These are phyloP conservation scores for Athetis lepigone DNA, from an alignment of 2,888 invertebrate genomes.

Conservation along the genomic window DNA sequence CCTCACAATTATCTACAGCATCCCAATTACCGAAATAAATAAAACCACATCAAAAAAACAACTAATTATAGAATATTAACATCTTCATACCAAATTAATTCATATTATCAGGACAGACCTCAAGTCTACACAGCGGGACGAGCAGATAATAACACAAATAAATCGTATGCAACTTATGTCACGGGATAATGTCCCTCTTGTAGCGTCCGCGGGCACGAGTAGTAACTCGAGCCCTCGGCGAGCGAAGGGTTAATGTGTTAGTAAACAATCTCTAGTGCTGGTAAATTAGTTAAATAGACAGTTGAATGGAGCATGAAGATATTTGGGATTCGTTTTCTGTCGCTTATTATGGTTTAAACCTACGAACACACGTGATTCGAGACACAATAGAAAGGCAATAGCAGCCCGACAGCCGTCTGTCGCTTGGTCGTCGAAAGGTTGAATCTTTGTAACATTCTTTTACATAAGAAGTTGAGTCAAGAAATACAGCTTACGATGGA, in stretches of 20 bases:
- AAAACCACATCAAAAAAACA: slow-evolving; percentile 23
- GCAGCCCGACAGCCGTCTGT: no score
- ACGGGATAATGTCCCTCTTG: slow-evolving; percentile 63
- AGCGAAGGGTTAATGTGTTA: slow-evolving; percentile 59
- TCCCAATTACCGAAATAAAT: background rate
- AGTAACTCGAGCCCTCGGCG: slow-evolving; percentile 39
- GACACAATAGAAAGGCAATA: no score
- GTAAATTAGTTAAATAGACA: slow-evolving; percentile 27
- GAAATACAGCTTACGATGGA: no score
- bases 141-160: slow-evolving; percentile 64
- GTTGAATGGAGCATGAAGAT: background rate
- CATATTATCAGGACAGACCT: slow-evolving; percentile 54
- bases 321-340: background rate
- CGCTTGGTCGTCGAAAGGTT: no score
- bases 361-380: no score
- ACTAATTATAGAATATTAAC: slow-evolving; percentile 25
- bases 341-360: background rate
- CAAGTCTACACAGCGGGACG: slow-evolving; percentile 45
- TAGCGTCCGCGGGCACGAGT: slow-evolving; percentile 32
- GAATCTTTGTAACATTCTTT: no score
- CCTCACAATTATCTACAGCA: no score
- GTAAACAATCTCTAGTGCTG: slow-evolving; percentile 42
- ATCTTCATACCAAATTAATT: slow-evolving; percentile 51
- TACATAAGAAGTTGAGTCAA: no score
- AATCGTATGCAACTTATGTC: slow-evolving; percentile 59